Evolutionary conservation across 1,140 invertebrate species (phyloP).

Genomic region (Drosophila bocqueti): DNA sequence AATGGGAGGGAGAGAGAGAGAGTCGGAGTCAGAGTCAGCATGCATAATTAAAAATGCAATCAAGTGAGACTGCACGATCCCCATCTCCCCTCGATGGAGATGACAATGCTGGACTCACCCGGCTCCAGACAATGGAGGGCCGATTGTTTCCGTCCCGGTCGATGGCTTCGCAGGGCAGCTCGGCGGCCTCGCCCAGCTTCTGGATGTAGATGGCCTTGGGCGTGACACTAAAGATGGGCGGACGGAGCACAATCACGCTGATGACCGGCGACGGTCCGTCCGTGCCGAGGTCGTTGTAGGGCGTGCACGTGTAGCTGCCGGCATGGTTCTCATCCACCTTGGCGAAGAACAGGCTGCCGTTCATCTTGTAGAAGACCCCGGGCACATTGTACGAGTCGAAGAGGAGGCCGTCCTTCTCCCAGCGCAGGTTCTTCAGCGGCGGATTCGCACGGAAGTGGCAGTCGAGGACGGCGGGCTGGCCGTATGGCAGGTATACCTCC

Average conservation of each 20-base stretch:
- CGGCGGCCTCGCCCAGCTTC: conserved; percentile 92
- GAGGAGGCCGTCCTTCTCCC: conserved; percentile 97
- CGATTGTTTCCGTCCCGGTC: conserved; percentile 89
- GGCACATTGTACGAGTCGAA: conserved; percentile 96
- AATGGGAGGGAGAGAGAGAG: conserved; percentile 7
- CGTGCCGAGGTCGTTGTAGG: conserved; percentile 95
- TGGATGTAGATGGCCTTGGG: conserved; percentile 93
- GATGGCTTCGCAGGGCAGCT: conserved; percentile 93
- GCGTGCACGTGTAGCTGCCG: conserved; percentile 95
- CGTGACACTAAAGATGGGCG: conserved; percentile 91
- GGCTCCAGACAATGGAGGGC: conserved; percentile 94
- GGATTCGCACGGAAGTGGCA: conserved; percentile 98
- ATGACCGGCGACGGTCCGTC: conserved; percentile 94
- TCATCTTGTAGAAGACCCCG: conserved; percentile 93
- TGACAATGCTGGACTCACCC: conserved; percentile 87
- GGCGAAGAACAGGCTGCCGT: conserved; percentile 94
- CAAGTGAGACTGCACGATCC: conserved; percentile 55
- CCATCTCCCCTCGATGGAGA: neutral
- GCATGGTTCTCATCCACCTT: conserved; percentile 92
- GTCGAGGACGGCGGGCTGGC: conserved; percentile 95
- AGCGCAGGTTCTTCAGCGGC: conserved; percentile 95
- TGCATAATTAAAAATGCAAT: conserved; percentile 77
- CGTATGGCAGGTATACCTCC: conserved; percentile 94
- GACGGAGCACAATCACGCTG: conserved; percentile 94
- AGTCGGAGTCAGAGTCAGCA: conserved; percentile 9